A percentile compares a stretch with the other conserved stretches of the same genome.
phyloP scores from a whole-genome alignment of 2,113 vertebrate genomes.

The Cololabis saira region DNA sequence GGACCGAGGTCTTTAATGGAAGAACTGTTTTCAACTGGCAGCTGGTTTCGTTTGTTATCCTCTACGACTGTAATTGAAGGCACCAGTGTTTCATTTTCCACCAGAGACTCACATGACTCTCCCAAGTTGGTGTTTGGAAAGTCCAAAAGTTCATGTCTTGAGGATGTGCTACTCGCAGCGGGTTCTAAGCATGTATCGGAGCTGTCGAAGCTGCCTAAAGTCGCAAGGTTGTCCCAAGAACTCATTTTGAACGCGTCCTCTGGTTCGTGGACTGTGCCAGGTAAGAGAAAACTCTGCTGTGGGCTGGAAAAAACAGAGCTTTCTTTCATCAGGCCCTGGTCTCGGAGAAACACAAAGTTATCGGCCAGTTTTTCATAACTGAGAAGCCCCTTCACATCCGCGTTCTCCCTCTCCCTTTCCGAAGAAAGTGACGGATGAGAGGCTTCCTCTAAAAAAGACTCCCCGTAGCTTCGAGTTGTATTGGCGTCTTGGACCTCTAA shows the following conservation, averaged over 20 bases:
- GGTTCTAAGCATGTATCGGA: conserved; percentile 68
- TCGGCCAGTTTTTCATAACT: conserved; percentile 85
- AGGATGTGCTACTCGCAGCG: conserved; percentile 51
- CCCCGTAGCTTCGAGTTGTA: conserved; percentile 43
- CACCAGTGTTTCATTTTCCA: conserved; percentile 72
- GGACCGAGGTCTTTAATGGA: conserved; percentile 70
- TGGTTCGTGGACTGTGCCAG: conserved; percentile 66
- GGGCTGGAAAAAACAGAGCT: conserved; percentile 63
- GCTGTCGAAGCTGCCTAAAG: conserved; percentile 69
- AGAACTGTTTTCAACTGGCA: conserved; percentile 63
- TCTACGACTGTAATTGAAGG: conserved; percentile 77
- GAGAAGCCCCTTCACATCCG: conserved; percentile 64
- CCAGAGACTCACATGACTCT: conserved; percentile 52
- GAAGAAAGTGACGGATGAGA: conserved; percentile 55
- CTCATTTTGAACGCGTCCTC: conserved; percentile 71
- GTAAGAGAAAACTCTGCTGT: conserved; percentile 68
- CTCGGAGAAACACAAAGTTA: conserved; percentile 91
- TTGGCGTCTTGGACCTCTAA: conserved; percentile 33
- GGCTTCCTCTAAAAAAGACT: conserved; percentile 75
- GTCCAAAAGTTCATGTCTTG: conserved; percentile 70
- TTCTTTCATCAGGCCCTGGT: conserved; percentile 87
- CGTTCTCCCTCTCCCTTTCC: conserved; percentile 51
- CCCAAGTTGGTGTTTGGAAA: conserved; percentile 47
- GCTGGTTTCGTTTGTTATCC: conserved; percentile 53
- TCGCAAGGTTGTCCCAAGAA: conserved; percentile 75